phyloP scores from a whole-genome alignment of 1,140 invertebrate species.

The Drosophila pseudoobscura region DNA sequence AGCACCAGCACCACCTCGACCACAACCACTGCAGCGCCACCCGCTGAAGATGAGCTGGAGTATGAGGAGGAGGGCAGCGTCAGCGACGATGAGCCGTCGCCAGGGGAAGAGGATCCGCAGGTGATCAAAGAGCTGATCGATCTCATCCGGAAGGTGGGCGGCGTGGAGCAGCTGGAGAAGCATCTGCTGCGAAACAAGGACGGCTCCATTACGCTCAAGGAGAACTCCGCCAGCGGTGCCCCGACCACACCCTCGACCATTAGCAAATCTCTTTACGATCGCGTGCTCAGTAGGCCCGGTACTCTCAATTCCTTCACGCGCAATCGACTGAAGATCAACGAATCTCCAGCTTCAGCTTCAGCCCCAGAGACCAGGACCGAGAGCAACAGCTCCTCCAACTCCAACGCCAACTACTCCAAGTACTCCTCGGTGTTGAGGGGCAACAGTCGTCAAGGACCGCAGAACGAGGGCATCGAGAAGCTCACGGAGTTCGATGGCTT shows the following conservation, averaged over 20 bases:
- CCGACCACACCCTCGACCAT: conserved; percentile 84
- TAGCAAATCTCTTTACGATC: conserved; percentile 89
- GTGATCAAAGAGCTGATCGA: conserved; percentile 93
- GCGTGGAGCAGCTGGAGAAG: conserved; percentile 91
- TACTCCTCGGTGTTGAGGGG: conserved; percentile 83
- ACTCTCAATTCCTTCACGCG: conserved; percentile 62
- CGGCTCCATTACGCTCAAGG: conserved; percentile 61
- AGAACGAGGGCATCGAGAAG: conserved; percentile 88
- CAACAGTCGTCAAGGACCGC: conserved; percentile 87
- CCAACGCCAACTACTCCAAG: conserved; percentile 50
- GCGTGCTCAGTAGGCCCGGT: conserved; percentile 86
- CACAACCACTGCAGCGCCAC: conserved; percentile 64
- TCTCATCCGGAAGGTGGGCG: conserved; percentile 93
- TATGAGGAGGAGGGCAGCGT: conserved; percentile 85
- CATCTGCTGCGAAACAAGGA: conserved; percentile 87
- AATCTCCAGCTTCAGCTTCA: neutral
- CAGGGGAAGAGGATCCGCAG: conserved; percentile 89
- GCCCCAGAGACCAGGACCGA: neutral
- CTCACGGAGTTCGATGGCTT: conserved; percentile 85
- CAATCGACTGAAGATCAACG: conserved; percentile 49
- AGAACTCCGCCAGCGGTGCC: conserved; percentile 47
- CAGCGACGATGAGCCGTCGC: conserved; percentile 84
- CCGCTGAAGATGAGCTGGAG: conserved; percentile 86
- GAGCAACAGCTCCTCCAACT: conserved; percentile 2
- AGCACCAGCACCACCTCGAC: conserved; percentile 83